Evolutionary conservation across 2,113 vertebrate genomes (phyloP), one percentile per base, ranked within the genome.

Genomic region (Oreochromis aureus): DNA sequence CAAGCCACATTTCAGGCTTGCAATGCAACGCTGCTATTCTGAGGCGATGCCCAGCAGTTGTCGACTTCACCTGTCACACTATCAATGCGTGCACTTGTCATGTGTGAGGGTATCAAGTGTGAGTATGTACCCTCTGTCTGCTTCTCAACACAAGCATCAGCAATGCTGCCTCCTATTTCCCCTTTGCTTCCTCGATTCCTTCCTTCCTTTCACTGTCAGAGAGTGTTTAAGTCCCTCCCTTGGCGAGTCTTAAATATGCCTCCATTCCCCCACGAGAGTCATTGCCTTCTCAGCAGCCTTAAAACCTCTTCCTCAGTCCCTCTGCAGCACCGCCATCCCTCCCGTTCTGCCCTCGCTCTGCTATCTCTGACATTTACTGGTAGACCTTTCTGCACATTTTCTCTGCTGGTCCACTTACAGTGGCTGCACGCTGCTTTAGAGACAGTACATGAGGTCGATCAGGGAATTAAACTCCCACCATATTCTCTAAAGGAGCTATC

Each of bases 31-130:
- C 13, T 39, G 86, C 87, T 95, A 93, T 95, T 93, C 85, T 82
- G 89, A 92, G 89, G 90, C 83, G 81, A 86, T 27, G 24, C 93
- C 89, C 94, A 95, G 95, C 94, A 94, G 96, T 84, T 91, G 87
- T 89, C 51, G 36, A 39, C 84, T 85, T 92, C 93, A 93, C 93
- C 91, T 93, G 94, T 90, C 91, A 89, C 81, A 69, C 66, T 86
- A 78, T 90, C 84, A 90, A 61, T 80, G 12, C 18, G n/a, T 86
- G 56, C 27, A 56, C 58, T 89, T 66, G 90, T 84, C 58, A 88
- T 63, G 80, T 80, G 86, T 88, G 59, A 82, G 34, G 73, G 30
- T 61, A 80, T 66, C 84, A 39, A 61, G 39, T 83, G 82, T 54
- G 48, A 78, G 48, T 13, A 22, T 81, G 56, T 12, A 53, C 27